Percentiles rank a stretch among this genome's conserved stretches.
Conservation (phyloP, 2,113 vertebrate species). For the Microtus richardsoni region DNA sequence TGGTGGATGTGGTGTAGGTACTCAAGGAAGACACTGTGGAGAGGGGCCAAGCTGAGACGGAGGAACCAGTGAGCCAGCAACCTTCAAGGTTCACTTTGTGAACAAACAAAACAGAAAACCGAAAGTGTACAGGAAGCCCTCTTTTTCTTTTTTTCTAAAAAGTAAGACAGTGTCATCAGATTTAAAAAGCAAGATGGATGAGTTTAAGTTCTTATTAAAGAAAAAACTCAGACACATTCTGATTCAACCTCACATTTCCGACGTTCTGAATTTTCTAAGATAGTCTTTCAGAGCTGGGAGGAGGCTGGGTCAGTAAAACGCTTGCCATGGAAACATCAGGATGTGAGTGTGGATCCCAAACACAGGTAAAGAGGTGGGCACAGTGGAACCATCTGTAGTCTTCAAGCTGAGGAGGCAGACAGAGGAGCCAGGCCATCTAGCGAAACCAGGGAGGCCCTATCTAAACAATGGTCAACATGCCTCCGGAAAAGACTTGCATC, state of each 20-base stretch:
- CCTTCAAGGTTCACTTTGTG: not conserved
- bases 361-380: not conserved
- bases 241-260: not conserved
- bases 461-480: not conserved
- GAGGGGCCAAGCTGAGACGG: too few species aligned
- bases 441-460: not conserved
- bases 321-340: not conserved
- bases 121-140: not conserved
- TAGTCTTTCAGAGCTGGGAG: not conserved
- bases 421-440: not conserved
- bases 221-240: not conserved
- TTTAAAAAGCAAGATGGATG: not conserved
- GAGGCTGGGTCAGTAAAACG: not conserved
- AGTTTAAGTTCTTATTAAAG: not conserved
- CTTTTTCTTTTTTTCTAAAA: not conserved
- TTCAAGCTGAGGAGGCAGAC: not conserved
- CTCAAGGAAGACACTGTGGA: not conserved
- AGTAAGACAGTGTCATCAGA: not conserved
- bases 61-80: not conserved
- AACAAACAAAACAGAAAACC: not conserved
- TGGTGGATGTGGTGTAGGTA: not conserved
- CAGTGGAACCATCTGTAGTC: not conserved
- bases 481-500: not conserved
- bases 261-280: slow-evolving; percentile 6
- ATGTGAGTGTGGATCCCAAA: not conserved